Conservation (phyloP, 1,140 invertebrate genomes). For the Vanessa tameamea region DNA sequence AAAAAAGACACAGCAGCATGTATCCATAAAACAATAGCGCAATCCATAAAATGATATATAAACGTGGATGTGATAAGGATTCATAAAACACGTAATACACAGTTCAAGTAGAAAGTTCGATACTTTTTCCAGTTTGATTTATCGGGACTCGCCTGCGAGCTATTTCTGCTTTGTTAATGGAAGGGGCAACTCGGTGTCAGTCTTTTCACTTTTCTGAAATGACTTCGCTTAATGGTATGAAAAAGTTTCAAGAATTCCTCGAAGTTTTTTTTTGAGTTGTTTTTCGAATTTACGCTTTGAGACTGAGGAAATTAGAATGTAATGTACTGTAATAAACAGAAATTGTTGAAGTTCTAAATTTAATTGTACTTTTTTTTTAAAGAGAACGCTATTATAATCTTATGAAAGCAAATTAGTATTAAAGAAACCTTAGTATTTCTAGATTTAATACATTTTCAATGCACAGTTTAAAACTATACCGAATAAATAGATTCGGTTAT, state of each 20-base stretch:
- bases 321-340: constrained; percentile 43
- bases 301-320: constrained; percentile 40
- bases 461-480: too few relatives aligned
- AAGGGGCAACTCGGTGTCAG: constrained; percentile 56
- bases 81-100: constrained; percentile 8
- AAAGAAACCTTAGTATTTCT: too few relatives aligned
- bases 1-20: too few relatives aligned
- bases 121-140: constrained; percentile 55
- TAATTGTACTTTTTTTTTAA: not conserved
- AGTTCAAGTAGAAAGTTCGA: constrained; percentile 29
- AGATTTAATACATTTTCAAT: too few relatives aligned
- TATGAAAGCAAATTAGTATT: too few relatives aligned
- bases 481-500: too few relatives aligned
- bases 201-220: constrained; percentile 60
- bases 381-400: too few relatives aligned
- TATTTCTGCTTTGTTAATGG: constrained; percentile 67
- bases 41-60: not conserved
- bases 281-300: constrained; percentile 41
- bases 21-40: not conserved
- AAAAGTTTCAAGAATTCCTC: constrained; percentile 53
- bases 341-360: constrained; percentile 12
- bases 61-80: not conserved
- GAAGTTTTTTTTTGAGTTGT: constrained; percentile 42
- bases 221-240: constrained; percentile 60
- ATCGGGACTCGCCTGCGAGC: constrained; percentile 52